Evolutionary conservation across 1,140 invertebrate genomes (phyloP), one percentile per base, ranked within the genome.

Genomic region (Drosophila pectinifera): DNA sequence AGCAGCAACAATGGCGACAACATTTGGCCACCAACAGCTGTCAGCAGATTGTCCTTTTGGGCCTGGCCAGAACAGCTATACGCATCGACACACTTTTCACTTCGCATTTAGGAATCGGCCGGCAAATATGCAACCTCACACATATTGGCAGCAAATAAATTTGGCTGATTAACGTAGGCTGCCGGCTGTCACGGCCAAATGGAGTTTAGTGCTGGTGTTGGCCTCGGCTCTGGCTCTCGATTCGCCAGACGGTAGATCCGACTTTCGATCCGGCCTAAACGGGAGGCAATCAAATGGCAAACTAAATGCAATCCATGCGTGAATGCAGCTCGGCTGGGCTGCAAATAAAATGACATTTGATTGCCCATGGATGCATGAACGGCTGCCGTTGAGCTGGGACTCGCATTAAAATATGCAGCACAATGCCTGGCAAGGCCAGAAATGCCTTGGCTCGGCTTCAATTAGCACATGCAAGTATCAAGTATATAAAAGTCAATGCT

Each of bases 1-100:
- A 59, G 20, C 49, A 39, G 0, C 57, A 51, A 26, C 46, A 55
- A 38, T 31, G 54, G 41, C 51, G 75, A 55, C 54, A 69, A 67
- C 48, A 68, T 69, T 73, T 58, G 73, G 51, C 64, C 78, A 68
- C 78, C 83, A 86, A 88, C 83, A 86, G 83, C 82, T 86, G 83
- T 85, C 82, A 85, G 56, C 83, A 81, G 82, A 54, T 69, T 78
- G 78, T 77, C 81, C 73, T 45, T 82, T 57, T 20, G 61, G 54
- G 45, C 70, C 73, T 28, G 65, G 51, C 34, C 57, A 55, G 4
- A 53, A 36, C n/a, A n/a, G n/a, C 49, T 34, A 36, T 45, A 45
- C 56, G 43, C 55, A 51, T 72, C 49, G 58, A 64, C 61, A 81
- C 80, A 82, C 75, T 85, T 81, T 85, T 80, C 81, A 70, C 69